These are phyloP conservation scores for Xiphydria camelus DNA, from an alignment of 2,888 invertebrate genomes.

Conservation along the genomic window DNA sequence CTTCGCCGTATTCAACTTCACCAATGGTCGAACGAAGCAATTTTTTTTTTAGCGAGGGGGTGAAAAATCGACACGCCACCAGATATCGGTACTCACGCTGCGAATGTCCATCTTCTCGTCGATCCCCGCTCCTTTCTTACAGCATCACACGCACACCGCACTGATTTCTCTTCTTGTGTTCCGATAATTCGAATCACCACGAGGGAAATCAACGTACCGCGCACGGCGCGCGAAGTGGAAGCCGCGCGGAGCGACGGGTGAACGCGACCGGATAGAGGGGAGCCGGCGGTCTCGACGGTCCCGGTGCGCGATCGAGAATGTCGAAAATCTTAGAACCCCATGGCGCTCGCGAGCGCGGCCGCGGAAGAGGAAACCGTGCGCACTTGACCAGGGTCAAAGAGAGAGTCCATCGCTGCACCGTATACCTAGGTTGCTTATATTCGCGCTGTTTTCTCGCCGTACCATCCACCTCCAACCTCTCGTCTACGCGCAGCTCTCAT, in stretches of 20 bases:
- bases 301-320: no score
- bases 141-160: constrained; percentile 38
- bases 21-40: no score
- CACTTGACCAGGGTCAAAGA: constrained; percentile 51
- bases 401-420: constrained; percentile 48
- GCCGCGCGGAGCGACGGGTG: no score
- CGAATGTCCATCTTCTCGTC: constrained; percentile 47
- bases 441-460: constrained; percentile 35
- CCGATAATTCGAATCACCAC: constrained; percentile 5
- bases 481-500: constrained; percentile 11
- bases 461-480: constrained; percentile 24
- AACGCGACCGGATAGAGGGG: no score
- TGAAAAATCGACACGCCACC: no score
- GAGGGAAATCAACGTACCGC: background rate
- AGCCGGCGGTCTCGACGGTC: no score
- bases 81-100: constrained; percentile 48
- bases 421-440: constrained; percentile 47
- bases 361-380: constrained; percentile 35
- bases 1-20: no score
- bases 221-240: no score
- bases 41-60: no score
- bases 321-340: no score
- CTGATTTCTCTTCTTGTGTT: constrained; percentile 17
- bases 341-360: background rate
- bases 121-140: constrained; percentile 33